Evolutionary conservation across 2,888 invertebrate genomes (phyloP).

Genomic region (Heliconius erato): DNA sequence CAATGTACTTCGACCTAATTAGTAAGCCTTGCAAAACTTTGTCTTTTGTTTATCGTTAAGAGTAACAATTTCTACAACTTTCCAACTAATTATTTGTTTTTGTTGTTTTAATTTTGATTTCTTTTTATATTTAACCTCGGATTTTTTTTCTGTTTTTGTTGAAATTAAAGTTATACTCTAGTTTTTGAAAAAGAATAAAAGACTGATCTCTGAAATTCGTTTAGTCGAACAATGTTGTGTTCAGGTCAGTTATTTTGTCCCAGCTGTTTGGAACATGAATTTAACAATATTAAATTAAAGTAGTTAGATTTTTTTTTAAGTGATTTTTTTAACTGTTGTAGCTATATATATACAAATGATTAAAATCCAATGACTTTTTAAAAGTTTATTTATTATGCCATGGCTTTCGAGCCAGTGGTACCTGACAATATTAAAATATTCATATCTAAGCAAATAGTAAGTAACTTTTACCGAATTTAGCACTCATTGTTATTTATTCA

Average conservation of each 20-base stretch:
- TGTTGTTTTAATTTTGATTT: constrained; percentile 10
- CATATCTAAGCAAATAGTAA: too few species aligned
- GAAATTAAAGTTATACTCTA: background rate
- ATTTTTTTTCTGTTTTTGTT: background rate
- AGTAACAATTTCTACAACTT: constrained; percentile 15
- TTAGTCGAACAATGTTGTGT: background rate
- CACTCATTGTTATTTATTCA: background rate
- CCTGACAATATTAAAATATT: too few species aligned
- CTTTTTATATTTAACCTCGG: background rate
- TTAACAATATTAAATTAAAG: background rate
- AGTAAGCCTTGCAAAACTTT: constrained; percentile 17
- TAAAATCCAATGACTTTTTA: too few species aligned
- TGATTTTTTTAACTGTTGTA: background rate
- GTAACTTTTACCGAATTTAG: too few species aligned
- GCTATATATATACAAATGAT: too few species aligned
- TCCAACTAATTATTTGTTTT: constrained; percentile 12
- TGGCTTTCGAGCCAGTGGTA: too few species aligned
- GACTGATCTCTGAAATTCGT: background rate
- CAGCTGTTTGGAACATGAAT: background rate
- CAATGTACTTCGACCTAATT: constrained; percentile 26
- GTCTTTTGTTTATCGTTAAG: constrained; percentile 23
- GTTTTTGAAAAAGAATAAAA: background rate
- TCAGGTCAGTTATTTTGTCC: background rate
- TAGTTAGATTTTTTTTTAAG: background rate
- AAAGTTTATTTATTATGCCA: too few species aligned